Evolutionary conservation across 2,888 invertebrate genomes (phyloP), one percentile per base, ranked within the genome.

Genomic region (Lacanobia oleracea): DNA sequence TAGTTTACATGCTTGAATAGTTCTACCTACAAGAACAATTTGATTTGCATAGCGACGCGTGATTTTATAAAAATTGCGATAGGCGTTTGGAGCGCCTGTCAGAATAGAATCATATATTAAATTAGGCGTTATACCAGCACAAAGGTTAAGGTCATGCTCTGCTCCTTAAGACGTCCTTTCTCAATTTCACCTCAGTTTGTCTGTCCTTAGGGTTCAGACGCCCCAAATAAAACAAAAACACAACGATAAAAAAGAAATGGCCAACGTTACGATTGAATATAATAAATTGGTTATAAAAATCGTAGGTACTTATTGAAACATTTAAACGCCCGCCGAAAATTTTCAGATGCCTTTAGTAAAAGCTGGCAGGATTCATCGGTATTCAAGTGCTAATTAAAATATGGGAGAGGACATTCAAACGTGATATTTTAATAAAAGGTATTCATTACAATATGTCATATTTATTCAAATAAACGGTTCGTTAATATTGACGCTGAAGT

Each of bases 161-260:
- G 43, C 81, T 80, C 67, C 56, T 57, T 53, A 57, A 81, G 61
- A 75, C 48, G 57, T 53, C 76, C 81, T 75, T 75, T 66, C 66
- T 45, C 61, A 61, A 56, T 75, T 80, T 81, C 61, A 81, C 75
- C 67, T 67, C 48, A 57, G 53, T 53, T 37, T 66, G 74, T 63
- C 64, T 57, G 40, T 75, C 53, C 43, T 81, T 67, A 21, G 37
- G 1, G 57, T 62, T 76, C 81, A 67, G n/a, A 37, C 18, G 48
- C 53, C 61, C 37, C 48, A 37, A 67, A 53, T 14, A 50, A 60
- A 63, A 63, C 8, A 33, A 53, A 64, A 73, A 57, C 16, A 57
- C 21, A 27, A 53, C 14, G n/a, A 40, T 71, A 74, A 72, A 57
- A 57, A 48, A 18, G 9, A 37, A 78, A 57, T 37, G 23, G 45